phyloP scores from a whole-genome alignment of 2,797 vertebrate genomes.

The Acanthiza pusilla region DNA sequence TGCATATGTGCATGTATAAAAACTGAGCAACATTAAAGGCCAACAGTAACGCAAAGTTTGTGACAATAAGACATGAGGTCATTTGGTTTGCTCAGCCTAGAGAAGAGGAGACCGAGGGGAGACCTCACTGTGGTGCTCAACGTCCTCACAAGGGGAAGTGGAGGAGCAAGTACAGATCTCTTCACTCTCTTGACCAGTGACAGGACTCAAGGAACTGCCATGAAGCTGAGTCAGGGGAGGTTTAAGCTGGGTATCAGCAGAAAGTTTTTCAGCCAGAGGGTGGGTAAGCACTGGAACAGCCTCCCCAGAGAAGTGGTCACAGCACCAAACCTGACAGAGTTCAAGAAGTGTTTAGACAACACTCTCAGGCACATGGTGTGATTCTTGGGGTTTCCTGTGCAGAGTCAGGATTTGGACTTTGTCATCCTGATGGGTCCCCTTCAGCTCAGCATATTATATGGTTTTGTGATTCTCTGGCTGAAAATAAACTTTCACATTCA shows the following conservation, averaged over 20 bases:
- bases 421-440: neutral
- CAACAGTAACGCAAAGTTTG: neutral
- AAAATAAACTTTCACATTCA: neutral
- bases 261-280: neutral
- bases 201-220: no score
- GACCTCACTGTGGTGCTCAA: neutral
- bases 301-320: neutral
- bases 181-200: no score
- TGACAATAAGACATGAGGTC: neutral
- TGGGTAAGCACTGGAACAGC: neutral
- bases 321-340: neutral
- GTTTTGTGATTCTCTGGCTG: neutral
- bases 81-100: neutral
- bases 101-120: neutral
- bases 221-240: neutral
- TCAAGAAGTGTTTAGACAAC: neutral
- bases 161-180: neutral
- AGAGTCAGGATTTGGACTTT: no score
- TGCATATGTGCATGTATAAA: neutral
- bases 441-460: neutral
- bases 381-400: neutral
- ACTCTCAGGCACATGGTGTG: accelerated
- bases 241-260: neutral
- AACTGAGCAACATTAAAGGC: neutral
- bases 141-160: neutral